Conservation (phyloP, 2,113 vertebrate species). For the Stegastes partitus region DNA sequence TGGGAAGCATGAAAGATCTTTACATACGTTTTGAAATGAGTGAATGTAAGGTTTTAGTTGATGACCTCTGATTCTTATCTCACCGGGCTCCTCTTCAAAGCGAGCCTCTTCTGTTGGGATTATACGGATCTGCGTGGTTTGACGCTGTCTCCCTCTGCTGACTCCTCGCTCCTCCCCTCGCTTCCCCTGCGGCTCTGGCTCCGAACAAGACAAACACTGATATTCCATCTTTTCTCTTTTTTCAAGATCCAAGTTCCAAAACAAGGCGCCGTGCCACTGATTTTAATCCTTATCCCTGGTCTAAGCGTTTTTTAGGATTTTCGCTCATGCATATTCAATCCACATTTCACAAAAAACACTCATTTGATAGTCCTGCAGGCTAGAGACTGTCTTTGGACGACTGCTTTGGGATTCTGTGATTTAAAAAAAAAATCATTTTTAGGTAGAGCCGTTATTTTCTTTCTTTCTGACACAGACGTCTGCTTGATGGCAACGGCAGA, state of each 20-base stretch:
- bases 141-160: constrained; percentile 22
- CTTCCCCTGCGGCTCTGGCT: neutral
- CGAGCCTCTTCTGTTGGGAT: neutral
- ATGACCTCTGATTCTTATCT: neutral
- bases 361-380: too few species aligned
- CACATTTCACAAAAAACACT: too few species aligned
- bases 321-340: too few species aligned
- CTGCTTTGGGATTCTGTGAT: too few species aligned
- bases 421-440: too few species aligned
- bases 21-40: too few species aligned
- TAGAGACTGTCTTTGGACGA: too few species aligned
- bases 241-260: neutral
- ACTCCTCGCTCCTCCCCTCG: neutral
- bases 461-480: too few species aligned
- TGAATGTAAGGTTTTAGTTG: neutral
- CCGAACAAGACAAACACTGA: neutral
- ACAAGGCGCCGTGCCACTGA: neutral
- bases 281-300: too few species aligned
- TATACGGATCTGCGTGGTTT: neutral
- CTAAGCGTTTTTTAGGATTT: too few species aligned
- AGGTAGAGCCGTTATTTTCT: too few species aligned
- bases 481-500: neutral
- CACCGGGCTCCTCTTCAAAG: neutral
- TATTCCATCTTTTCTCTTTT: neutral
- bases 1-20: too few species aligned